These are phyloP conservation scores for Sylvilagus bachmani DNA, from an alignment of 2,113 vertebrate genomes.

Conservation along the genomic window DNA sequence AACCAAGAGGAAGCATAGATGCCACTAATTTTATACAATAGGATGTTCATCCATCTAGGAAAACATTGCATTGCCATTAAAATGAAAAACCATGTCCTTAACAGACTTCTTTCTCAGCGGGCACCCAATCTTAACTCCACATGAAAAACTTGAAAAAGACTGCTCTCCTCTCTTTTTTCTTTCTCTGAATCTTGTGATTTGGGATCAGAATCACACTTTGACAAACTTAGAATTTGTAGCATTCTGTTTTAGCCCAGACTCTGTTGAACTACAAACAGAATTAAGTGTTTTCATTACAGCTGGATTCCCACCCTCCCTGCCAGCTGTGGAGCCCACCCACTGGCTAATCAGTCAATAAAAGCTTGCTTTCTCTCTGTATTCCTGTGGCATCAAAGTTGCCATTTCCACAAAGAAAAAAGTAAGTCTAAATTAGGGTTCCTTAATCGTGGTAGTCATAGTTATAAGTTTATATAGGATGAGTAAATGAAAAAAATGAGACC, in stretches of 20 bases:
- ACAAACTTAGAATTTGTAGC: slow-evolving; percentile 56
- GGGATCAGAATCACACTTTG: slow-evolving; percentile 59
- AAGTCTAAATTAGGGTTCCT: background rate
- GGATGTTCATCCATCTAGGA: background rate
- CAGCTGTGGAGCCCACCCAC: slow-evolving; percentile 31
- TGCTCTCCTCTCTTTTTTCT: background rate
- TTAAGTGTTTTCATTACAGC: slow-evolving; percentile 56
- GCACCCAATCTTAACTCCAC: background rate
- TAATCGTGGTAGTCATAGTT: background rate
- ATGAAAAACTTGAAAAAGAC: slow-evolving; percentile 39
- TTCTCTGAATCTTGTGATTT: slow-evolving; percentile 53
- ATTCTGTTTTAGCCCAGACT: slow-evolving; percentile 54
- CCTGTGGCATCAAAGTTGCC: background rate
- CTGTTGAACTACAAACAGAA: slow-evolving; percentile 63
- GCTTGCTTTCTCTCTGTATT: slow-evolving; percentile 19
- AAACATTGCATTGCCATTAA: slow-evolving; percentile 29
- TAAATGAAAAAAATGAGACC: slow-evolving; percentile 15
- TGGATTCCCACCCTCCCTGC: slow-evolving; percentile 55
- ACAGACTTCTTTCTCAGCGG: slow-evolving; percentile 47
- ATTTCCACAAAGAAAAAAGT: slow-evolving; percentile 44
- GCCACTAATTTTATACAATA: background rate
- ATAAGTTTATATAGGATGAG: slow-evolving; percentile 32
- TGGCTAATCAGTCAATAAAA: slow-evolving; percentile 35
- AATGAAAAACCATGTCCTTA: slow-evolving; percentile 24
- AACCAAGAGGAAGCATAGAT: background rate